Evolutionary conservation across 2,888 invertebrate genomes (phyloP).

Genomic region (Meteorus colon): DNA sequence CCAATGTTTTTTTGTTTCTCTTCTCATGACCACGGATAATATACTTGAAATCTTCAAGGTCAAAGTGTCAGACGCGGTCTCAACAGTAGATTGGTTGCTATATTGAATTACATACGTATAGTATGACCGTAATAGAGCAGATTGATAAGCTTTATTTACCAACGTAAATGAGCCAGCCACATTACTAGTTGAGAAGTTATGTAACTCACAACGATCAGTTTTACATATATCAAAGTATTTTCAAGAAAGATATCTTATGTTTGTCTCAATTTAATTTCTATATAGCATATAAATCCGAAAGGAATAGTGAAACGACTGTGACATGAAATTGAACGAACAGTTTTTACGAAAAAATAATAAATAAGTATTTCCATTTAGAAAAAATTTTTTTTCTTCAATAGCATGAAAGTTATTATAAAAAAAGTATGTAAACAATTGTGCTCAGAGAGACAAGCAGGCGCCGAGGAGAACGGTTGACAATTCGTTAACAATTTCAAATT

Average conservation of each 20-base stretch:
- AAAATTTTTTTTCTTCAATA: too few relatives aligned
- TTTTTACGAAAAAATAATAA: too few relatives aligned
- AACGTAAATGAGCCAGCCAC: conserved; percentile 31
- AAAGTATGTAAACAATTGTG: too few relatives aligned
- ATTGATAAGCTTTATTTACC: conserved; percentile 27
- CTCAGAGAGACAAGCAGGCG: too few relatives aligned
- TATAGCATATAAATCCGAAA: too few relatives aligned
- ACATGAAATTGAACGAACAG: too few relatives aligned
- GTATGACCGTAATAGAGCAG: neutral
- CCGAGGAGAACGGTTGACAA: too few relatives aligned
- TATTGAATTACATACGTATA: neutral
- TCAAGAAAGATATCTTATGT: neutral
- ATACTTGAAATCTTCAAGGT: conserved; percentile 7
- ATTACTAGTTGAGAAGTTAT: conserved; percentile 15
- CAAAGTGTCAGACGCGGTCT: conserved; percentile 14
- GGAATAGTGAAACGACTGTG: too few relatives aligned
- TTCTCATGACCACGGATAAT: neutral
- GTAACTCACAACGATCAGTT: conserved; percentile 11
- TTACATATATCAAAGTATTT: neutral
- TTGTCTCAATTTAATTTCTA: too few relatives aligned
- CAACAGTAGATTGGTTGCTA: conserved; percentile 1
- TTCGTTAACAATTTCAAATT: too few relatives aligned
- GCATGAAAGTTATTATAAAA: too few relatives aligned
- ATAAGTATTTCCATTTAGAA: too few relatives aligned
- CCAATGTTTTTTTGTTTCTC: neutral